Conservation (phyloP, 2,113 vertebrate genomes). For the Xiphias gladius region DNA sequence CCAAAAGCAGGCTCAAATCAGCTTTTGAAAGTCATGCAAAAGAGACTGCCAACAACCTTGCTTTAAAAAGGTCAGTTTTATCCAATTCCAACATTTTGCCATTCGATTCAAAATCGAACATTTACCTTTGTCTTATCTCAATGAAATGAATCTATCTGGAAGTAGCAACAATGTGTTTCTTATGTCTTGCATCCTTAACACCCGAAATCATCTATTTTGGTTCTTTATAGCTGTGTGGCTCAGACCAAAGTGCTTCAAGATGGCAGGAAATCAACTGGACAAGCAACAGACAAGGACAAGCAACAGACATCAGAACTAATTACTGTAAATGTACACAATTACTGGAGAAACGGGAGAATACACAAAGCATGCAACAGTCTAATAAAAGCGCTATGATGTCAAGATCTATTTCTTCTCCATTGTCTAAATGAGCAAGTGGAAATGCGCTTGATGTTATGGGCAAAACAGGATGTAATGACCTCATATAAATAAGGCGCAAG, state of each 20-base stretch:
- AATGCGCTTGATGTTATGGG: slow-evolving; percentile 71
- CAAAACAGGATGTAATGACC: slow-evolving; percentile 81
- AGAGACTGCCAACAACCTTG: slow-evolving; percentile 3
- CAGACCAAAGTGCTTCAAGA: neutral
- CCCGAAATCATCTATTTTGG: neutral
- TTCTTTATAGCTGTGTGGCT: slow-evolving; percentile 26
- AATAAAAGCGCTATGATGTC: slow-evolving; percentile 73
- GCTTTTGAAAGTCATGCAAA: slow-evolving; percentile 3
- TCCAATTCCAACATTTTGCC: neutral
- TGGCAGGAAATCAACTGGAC: slow-evolving; percentile 48
- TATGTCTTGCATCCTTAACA: neutral
- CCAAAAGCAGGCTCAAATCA: neutral
- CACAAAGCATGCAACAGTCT: slow-evolving; percentile 21
- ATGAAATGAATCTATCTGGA: neutral
- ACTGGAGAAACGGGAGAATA: slow-evolving; percentile 31
- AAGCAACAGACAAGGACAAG: too few relatives aligned
- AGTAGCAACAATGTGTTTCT: neutral
- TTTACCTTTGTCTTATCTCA: neutral
- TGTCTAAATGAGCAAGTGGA: slow-evolving; percentile 67
- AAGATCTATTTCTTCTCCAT: slow-evolving; percentile 78
- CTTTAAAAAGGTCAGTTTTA: neutral
- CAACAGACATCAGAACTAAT: slow-evolving; percentile 54
- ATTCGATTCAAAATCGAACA: neutral
- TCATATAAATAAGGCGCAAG: slow-evolving; percentile 60
- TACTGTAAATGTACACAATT: slow-evolving; percentile 47